phyloP scores from a whole-genome alignment of 1,140 invertebrate genomes.

The Coptotermes formosanus region DNA sequence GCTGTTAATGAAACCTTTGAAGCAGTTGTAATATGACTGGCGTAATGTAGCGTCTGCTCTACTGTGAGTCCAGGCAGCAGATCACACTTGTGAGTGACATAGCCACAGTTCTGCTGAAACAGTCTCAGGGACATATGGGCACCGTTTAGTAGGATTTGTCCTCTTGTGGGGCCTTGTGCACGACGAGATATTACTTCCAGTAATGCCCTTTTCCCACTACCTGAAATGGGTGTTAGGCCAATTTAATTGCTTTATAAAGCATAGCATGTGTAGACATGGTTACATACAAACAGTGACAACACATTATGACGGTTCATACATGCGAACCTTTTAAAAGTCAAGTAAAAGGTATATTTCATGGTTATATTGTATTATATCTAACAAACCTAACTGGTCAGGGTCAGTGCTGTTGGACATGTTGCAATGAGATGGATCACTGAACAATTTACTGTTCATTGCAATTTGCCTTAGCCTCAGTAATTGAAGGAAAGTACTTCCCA shows the following conservation, averaged over 20 bases:
- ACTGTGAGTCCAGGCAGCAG: constrained; percentile 82
- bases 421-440: too few species aligned
- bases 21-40: constrained; percentile 60
- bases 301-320: background rate
- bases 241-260: background rate
- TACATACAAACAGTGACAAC: background rate
- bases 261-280: background rate
- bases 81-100: constrained; percentile 79
- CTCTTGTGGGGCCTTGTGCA: constrained; percentile 67
- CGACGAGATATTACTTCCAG: constrained; percentile 87
- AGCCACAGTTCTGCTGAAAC: constrained; percentile 81
- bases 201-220: constrained; percentile 85
- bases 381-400: too few species aligned
- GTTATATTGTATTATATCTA: too few species aligned
- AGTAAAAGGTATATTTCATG: too few species aligned
- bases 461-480: too few species aligned
- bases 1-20: constrained; percentile 52
- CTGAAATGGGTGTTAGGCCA: constrained; percentile 46
- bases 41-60: constrained; percentile 79
- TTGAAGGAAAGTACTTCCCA: too few species aligned
- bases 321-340: too few species aligned
- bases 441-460: too few species aligned
- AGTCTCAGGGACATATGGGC: constrained; percentile 73
- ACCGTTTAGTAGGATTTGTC: constrained; percentile 83
- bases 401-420: too few species aligned